A percentile compares a stretch with the other conserved stretches of the same genome.
Evolutionary conservation across 2,113 vertebrate genomes (phyloP).

Genomic region (Campylomormyrus tamandua): DNA sequence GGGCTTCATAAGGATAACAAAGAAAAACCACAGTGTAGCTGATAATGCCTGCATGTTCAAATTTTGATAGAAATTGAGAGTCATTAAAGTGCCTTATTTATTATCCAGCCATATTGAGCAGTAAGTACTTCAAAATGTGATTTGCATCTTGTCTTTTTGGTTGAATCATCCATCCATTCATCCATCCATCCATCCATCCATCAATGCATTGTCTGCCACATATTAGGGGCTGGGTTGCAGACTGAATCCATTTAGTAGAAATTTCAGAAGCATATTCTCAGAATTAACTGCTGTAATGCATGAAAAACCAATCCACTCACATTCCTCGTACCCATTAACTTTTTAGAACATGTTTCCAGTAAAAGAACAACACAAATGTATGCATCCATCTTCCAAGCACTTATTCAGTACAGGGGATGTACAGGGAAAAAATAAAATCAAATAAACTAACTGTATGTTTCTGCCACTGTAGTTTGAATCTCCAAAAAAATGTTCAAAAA

Average conservation of each 20-base stretch:
- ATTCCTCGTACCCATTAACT: background rate
- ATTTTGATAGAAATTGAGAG: background rate
- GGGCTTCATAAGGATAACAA: background rate
- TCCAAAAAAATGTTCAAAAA: background rate
- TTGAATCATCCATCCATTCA: background rate
- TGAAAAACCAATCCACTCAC: background rate
- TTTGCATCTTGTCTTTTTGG: background rate
- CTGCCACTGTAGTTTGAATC: background rate
- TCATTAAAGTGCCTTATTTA: background rate
- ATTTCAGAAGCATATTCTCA: background rate
- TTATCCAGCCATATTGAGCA: background rate
- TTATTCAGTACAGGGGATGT: background rate
- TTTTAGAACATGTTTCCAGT: background rate
- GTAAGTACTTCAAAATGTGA: background rate
- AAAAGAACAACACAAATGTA: background rate
- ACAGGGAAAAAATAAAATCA: background rate
- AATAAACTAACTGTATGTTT: background rate
- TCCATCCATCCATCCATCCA: background rate
- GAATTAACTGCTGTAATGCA: background rate
- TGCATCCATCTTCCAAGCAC: background rate
- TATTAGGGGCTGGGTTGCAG: background rate
- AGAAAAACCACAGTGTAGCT: background rate
- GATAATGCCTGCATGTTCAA: background rate
- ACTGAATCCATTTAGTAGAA: background rate
- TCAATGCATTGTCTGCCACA: background rate